phyloP scores from a whole-genome alignment of 1,140 invertebrate species.

The Drosophila watanabei region DNA sequence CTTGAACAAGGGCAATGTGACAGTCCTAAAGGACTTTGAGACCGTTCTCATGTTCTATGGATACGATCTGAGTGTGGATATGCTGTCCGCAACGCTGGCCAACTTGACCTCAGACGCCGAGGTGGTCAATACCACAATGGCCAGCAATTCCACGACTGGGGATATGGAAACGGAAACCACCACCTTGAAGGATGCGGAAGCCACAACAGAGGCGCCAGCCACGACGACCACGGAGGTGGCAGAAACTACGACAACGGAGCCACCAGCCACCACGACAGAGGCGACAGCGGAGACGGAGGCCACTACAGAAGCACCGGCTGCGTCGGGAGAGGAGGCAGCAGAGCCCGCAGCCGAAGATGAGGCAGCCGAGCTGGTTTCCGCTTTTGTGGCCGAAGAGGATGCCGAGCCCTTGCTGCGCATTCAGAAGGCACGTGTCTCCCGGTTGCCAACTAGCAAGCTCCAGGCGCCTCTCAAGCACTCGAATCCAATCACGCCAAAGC shows the following conservation, averaged over 20 bases:
- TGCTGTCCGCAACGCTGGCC: conserved; percentile 64
- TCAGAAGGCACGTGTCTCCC: conserved; percentile 71
- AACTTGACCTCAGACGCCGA: conserved; percentile 40
- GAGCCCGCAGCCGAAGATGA: conserved; percentile 62
- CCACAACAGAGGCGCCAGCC: conserved; percentile 49
- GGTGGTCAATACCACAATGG: conserved; percentile 45
- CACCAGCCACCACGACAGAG: conserved; percentile 34
- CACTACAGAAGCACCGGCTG: conserved; percentile 41
- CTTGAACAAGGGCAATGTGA: conserved; percentile 91
- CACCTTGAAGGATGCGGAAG: conserved; percentile 47
- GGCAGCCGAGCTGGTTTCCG: conserved; percentile 72
- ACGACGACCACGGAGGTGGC: conserved; percentile 59
- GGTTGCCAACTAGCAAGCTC: conserved; percentile 70
- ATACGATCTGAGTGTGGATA: conserved; percentile 88
- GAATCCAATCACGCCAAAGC: conserved; percentile 70
- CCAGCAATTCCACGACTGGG: conserved; percentile 57
- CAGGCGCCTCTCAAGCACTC: conserved; percentile 75
- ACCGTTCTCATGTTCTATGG: conserved; percentile 91
- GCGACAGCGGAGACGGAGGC: conserved; percentile 53
- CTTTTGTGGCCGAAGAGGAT: conserved; percentile 75
- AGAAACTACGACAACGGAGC: conserved; percentile 60
- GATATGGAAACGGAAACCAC: conserved; percentile 58
- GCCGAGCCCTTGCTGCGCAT: conserved; percentile 72
- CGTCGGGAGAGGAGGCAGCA: conserved; percentile 34
- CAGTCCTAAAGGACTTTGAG: conserved; percentile 89